phyloP scores from a whole-genome alignment of 23 tunicate genomes.

The Halocynthia roretzi region DNA sequence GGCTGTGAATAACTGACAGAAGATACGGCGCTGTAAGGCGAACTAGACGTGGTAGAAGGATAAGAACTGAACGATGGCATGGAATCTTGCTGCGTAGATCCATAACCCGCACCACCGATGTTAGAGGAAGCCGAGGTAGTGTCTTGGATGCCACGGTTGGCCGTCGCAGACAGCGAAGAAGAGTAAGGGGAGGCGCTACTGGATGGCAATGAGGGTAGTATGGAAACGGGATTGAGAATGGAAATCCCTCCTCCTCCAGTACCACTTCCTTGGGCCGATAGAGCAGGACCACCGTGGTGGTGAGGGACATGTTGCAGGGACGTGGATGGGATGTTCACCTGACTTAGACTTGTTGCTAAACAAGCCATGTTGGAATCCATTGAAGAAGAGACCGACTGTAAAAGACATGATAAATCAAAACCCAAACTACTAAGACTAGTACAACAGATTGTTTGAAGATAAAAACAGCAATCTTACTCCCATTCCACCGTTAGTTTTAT shows the following conservation, averaged over 20 bases:
- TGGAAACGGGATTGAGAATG: neutral
- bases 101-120: conserved; percentile 30
- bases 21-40: neutral
- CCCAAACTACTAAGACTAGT: neutral
- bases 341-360: conserved; percentile 39
- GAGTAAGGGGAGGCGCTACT: conserved; percentile 9
- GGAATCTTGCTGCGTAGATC: conserved; percentile 25
- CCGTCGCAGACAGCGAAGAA: conserved; percentile 24
- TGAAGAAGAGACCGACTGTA: conserved; percentile 34
- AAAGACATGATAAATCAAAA: neutral
- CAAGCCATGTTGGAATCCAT: conserved; percentile 32
- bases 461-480: neutral
- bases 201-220: neutral
- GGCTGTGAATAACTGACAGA: neutral
- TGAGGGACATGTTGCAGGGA: conserved; percentile 21
- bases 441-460: neutral
- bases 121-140: conserved; percentile 22
- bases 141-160: conserved; percentile 39
- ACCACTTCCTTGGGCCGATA: no score
- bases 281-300: conserved; percentile 21
- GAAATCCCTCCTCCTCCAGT: neutral
- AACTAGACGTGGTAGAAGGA: conserved; percentile 3
- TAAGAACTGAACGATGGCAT: conserved; percentile 1
- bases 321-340: conserved; percentile 10
- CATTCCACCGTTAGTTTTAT: conserved; percentile 4